Percentiles rank a stretch among this genome's conserved stretches.
phyloP scores from a whole-genome alignment of 1,140 invertebrate genomes.

The Orchesella cincta region DNA sequence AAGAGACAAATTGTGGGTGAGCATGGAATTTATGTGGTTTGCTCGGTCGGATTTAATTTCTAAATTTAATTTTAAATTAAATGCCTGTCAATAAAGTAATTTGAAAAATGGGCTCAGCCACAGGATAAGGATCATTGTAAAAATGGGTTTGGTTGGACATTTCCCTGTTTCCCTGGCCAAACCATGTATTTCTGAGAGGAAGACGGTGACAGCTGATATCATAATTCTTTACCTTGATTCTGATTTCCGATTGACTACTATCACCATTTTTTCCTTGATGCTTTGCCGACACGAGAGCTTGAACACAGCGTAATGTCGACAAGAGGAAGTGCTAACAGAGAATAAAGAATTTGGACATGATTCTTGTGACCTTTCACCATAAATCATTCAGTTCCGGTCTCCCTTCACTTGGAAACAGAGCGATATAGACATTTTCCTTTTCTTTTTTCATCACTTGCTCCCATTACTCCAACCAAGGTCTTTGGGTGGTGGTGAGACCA shows the following conservation, averaged over 20 bases:
- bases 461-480: not conserved
- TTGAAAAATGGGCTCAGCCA: too few relatives aligned
- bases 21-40: too few relatives aligned
- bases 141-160: too few relatives aligned
- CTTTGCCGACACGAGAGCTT: not conserved
- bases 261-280: not conserved
- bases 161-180: too few relatives aligned
- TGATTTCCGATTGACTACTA: not conserved
- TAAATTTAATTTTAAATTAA: too few relatives aligned
- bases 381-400: slow-evolving; percentile 41
- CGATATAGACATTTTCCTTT: not conserved
- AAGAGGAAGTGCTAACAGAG: not conserved
- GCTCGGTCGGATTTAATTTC: too few relatives aligned
- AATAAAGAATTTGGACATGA: slow-evolving; percentile 14
- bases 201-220: slow-evolving; percentile 1
- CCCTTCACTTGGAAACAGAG: not conserved
- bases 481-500: not conserved
- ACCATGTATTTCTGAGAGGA: too few relatives aligned
- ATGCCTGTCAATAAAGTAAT: too few relatives aligned
- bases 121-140: too few relatives aligned
- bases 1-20: too few relatives aligned
- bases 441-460: not conserved
- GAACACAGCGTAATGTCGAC: not conserved
- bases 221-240: not conserved
- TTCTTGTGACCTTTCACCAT: slow-evolving; percentile 31